phyloP scores from a whole-genome alignment of 53 echinoderm and acorn worm genomes.

The Henricia sp. region DNA sequence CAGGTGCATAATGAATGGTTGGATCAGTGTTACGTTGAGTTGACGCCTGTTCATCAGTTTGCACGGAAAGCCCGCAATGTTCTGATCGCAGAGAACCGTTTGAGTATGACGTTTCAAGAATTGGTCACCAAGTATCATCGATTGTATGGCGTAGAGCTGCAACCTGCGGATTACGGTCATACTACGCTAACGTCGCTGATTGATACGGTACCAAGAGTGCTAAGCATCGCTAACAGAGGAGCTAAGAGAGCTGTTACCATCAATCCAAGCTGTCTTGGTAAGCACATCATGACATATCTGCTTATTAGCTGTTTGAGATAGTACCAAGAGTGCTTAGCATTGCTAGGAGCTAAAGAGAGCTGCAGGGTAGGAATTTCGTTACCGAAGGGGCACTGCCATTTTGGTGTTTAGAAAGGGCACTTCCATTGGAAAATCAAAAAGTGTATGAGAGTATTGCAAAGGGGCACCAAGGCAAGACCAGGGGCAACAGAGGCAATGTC shows the following conservation, averaged over 20 bases:
- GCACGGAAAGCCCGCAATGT: constrained; percentile 80
- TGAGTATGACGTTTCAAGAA: constrained; percentile 75
- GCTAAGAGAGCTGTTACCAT: constrained; percentile 79
- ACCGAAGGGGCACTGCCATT: no score
- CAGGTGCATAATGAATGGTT: constrained; percentile 95
- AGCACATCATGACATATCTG: no score
- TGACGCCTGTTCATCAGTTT: constrained; percentile 93
- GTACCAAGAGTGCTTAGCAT: no score
- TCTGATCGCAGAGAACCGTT: constrained; percentile 61
- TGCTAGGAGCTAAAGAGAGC: no score
- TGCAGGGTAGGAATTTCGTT: no score
- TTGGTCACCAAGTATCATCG: constrained; percentile 71
- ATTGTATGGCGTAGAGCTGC: constrained; percentile 55
- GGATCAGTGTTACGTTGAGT: constrained; percentile 74
- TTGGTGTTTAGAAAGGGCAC: no score
- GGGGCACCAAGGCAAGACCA: no score
- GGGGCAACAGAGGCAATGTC: no score
- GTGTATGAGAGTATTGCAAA: no score
- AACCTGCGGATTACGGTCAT: constrained; percentile 79
- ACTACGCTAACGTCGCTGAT: constrained; percentile 79
- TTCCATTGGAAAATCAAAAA: no score
- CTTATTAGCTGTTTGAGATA: no score
- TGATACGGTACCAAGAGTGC: constrained; percentile 81
- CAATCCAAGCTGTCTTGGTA: constrained; percentile 85
- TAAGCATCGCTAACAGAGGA: constrained; percentile 82